Evolutionary conservation across 2,888 invertebrate genomes (phyloP).

Genomic region (Dasysyrphus tricinctus): DNA sequence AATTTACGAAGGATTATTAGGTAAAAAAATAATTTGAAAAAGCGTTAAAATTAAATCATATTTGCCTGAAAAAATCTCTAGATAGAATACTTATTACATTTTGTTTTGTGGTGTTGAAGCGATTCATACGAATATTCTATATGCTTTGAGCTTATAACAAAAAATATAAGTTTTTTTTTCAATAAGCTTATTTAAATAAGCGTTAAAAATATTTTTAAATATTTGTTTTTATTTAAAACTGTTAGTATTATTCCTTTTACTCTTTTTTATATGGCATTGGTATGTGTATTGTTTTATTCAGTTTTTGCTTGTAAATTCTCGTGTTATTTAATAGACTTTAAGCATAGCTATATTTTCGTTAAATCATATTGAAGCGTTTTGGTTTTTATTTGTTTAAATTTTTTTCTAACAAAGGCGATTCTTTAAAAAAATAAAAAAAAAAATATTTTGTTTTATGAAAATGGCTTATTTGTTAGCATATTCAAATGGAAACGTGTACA

Average conservation of each 20-base stretch:
- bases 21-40: not conserved
- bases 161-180: slow-evolving; percentile 19
- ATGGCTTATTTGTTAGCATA: slow-evolving; percentile 2
- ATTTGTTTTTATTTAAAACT: slow-evolving; percentile 16
- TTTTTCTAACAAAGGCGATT: not conserved
- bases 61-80: slow-evolving; percentile 23
- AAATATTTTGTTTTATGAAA: not conserved
- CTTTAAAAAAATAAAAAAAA: not conserved
- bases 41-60: not conserved
- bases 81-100: not conserved
- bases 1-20: not conserved
- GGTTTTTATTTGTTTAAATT: not conserved
- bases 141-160: slow-evolving; percentile 47
- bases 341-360: slow-evolving; percentile 14
- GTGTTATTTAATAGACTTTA: slow-evolving; percentile 39
- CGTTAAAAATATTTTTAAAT: not conserved
- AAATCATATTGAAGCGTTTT: slow-evolving; percentile 14
- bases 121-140: slow-evolving; percentile 26
- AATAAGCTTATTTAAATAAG: not conserved
- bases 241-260: slow-evolving; percentile 24
- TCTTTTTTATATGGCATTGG: slow-evolving; percentile 67
- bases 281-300: slow-evolving; percentile 51
- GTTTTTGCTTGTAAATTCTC: slow-evolving; percentile 25
- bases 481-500: slow-evolving; percentile 45
- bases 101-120: slow-evolving; percentile 20